Conservation (phyloP, 2,113 vertebrate species). For the Psilopsiagon aurifrons region DNA sequence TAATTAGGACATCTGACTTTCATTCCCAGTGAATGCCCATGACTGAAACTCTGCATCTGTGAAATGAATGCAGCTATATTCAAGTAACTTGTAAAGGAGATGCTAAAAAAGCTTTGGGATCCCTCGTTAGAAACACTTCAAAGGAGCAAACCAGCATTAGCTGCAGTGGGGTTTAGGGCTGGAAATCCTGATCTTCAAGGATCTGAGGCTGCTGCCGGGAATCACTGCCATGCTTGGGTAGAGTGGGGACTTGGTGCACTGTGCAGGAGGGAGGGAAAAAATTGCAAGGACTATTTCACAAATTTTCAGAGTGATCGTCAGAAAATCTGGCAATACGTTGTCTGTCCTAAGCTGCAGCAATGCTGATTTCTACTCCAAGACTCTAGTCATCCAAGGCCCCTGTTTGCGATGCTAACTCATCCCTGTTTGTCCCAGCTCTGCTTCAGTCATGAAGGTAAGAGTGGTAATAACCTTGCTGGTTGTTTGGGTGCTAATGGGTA, state of each 20-base stretch:
- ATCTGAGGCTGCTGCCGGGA: background rate
- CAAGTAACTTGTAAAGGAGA: background rate
- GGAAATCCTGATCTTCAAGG: background rate
- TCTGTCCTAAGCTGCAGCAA: background rate
- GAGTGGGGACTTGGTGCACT: accelerated
- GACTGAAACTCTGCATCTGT: background rate
- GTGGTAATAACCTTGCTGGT: accelerated
- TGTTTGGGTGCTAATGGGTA: accelerated
- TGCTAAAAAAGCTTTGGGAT: background rate
- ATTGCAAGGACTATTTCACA: background rate
- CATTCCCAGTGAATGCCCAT: background rate
- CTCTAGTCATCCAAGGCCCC: accelerated
- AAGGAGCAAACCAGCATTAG: background rate
- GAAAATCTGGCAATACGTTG: background rate
- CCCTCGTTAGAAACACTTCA: background rate
- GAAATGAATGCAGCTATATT: background rate
- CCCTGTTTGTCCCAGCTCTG: background rate
- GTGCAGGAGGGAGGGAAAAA: background rate
- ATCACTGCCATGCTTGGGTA: accelerated
- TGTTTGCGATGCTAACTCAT: accelerated
- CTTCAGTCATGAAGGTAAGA: background rate
- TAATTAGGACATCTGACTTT: background rate
- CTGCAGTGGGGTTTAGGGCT: background rate
- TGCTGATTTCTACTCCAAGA: background rate
- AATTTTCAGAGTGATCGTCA: background rate